Conservation (phyloP, 2,797 vertebrate species). For the Zenarchopterus dispar region DNA sequence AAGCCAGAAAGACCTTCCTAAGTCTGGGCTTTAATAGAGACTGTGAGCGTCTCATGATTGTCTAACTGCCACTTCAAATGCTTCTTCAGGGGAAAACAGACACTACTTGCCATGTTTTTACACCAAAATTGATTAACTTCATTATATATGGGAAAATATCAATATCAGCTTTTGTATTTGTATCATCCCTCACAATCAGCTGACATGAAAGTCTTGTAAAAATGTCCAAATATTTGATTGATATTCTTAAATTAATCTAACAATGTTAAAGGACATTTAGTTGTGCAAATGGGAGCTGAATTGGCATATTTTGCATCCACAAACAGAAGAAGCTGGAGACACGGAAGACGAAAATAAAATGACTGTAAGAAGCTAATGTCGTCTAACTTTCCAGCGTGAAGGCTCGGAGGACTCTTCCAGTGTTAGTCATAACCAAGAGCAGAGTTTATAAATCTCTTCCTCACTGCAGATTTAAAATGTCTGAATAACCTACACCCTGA, state of each 20-base stretch:
- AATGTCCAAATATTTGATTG: conserved; percentile 25
- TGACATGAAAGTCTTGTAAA: conserved; percentile 8
- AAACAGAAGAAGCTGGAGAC: conserved; percentile 2
- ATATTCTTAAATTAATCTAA: not conserved
- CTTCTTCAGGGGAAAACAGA: too few species aligned
- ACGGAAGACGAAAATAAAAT: conserved; percentile 36
- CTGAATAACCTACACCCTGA: conserved; percentile 56
- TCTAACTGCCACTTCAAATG: too few species aligned
- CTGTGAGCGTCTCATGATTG: conserved; percentile 1
- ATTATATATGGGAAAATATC: conserved; percentile 34
- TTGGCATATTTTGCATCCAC: too few species aligned
- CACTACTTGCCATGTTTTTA: conserved; percentile 27
- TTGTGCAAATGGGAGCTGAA: too few species aligned
- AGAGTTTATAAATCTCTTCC: conserved; percentile 68
- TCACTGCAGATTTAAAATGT: conserved; percentile 57
- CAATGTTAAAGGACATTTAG: too few species aligned
- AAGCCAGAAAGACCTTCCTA: conserved; percentile 44
- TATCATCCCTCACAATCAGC: conserved; percentile 31
- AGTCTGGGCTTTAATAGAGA: conserved; percentile 34
- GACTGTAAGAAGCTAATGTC: conserved; percentile 38
- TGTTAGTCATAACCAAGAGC: conserved; percentile 33
- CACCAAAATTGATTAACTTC: conserved; percentile 29
- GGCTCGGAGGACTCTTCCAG: conserved; percentile 45
- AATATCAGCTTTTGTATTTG: conserved; percentile 7
- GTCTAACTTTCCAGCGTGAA: conserved; percentile 55